Base-by-base conservation (phyloP, 2,113 vertebrate species). In the Gadus chalcogrammus region DNA sequence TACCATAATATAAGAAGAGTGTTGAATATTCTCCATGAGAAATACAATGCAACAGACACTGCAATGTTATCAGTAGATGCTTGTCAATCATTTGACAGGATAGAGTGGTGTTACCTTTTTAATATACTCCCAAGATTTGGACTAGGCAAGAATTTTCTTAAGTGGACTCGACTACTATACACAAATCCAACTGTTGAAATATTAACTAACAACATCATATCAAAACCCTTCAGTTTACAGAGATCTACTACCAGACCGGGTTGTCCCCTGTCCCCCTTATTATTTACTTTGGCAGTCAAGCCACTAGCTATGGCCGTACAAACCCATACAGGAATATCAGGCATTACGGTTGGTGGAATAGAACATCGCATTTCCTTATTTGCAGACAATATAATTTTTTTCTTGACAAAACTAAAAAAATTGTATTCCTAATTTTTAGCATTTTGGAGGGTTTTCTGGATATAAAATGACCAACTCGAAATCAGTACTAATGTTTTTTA, bases 1-100 rank as follows among this genome's bases (percentile, higher is more conserved):
- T 75, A 63, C 55, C 61, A 74, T 38, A 74, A 68, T 55, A 74
- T 68, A 11, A 74, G 65, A 68, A 74, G 72, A 38, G 60, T 74
- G 13, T 60, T 73, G 20, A 74, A 74, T 69, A 48, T 69, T 42
- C 61, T 64, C 38, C 18, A 60, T 18, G 72, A 69, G 61, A 69
- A 20, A 20, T 20, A 17, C 15, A 61, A 73, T 63, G 24, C 65
- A 68, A 68, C 18, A 68, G 65, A 71, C 27, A 62, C 72, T 13
- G 65, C 59, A 68, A 73, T 73, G 59, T 11, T 73, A 22, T 68
- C 65, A 53, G 35, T 73, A 73, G 69, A 67, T 73, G 71, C 24
- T 24, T 62, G 58, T 31, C 42, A 68, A 62, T 65, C 59, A 17
- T 73, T 69, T 20, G 56, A 61, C 27, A 56, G 61, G 52, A 71